Evolutionary conservation across 2,113 vertebrate species (phyloP), one percentile per base, ranked within the genome.

Genomic region (Eclectus roratus): DNA sequence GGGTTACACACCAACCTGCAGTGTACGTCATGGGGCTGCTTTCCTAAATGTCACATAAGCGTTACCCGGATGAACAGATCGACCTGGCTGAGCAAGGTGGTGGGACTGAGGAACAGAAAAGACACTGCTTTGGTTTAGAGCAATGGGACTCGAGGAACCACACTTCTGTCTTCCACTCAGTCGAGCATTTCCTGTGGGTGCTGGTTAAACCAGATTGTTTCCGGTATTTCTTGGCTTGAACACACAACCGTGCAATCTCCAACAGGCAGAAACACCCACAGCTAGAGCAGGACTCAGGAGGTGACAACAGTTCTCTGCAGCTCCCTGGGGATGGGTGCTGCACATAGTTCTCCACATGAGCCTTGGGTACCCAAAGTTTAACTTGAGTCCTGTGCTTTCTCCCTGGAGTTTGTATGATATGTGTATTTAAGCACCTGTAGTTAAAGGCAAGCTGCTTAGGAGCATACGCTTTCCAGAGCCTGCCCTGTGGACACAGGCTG

Each of bases 171-270:
- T n/a, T 46, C 31, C 31, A 53, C 43, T 19, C 23, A 4, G 27
- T 14, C 6, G 0, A 0, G 0, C 8, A 9, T 27, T 20, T 73
- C 83, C 60, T 8, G 13, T 4, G 20, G 37, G 23, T 25, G 25
- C 46, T 28, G 39, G n/a, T 68, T 35, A 60, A 44, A 72, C 29
- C 33, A 28, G 46, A 29, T 41, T 50, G 41, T 10, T 61, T 31
- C 23, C 1, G 4, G 41, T 15, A 72, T 31, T 74, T 19, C 21
- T 31, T 18, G 72, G 25, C 56, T 13, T 24, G 19, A 80, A 17
- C 6, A 6, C 31, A 23, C 6, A 4, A 28, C n/a, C 0, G 0
- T 5, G 24, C 50, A 15, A 27, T 1, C 60, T 72, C 63, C 25
- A 17, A 14, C 0, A 1, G 46, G 16, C 50, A 84, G 72, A 20